Evolutionary conservation across 2,113 vertebrate genomes (phyloP).

Genomic region (Sitta europaea): DNA sequence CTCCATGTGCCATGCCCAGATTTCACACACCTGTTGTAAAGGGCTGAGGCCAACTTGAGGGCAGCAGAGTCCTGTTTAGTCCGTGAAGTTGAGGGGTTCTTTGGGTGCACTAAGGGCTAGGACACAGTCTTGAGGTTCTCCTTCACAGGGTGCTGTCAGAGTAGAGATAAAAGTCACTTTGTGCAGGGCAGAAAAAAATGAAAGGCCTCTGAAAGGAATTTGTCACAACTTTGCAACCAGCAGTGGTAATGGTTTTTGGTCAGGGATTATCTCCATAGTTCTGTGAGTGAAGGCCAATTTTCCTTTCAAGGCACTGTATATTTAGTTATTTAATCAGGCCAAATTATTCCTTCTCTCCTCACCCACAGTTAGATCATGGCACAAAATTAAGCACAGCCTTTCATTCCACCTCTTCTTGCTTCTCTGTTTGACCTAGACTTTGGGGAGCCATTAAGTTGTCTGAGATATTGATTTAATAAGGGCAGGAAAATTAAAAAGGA

Average conservation of each 20-base stretch:
- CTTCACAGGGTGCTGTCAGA: not conserved
- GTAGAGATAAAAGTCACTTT: not conserved
- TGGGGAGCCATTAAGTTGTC: constrained; percentile 62
- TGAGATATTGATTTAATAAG: constrained; percentile 66
- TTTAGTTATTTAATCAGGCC: constrained; percentile 45
- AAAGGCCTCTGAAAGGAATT: not conserved
- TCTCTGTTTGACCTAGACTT: constrained; percentile 62
- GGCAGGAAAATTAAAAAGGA: constrained; percentile 60
- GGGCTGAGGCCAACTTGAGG: not conserved
- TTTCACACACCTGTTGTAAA: not conserved
- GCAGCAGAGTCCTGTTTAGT: not conserved
- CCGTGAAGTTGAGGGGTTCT: not conserved
- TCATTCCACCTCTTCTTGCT: constrained; percentile 26
- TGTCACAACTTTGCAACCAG: not conserved
- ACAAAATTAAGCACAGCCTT: constrained; percentile 25
- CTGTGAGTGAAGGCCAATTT: constrained; percentile 18
- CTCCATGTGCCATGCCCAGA: not conserved
- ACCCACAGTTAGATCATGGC: constrained; percentile 1
- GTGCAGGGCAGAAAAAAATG: not conserved
- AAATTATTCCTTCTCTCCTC: constrained; percentile 41
- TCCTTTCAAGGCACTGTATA: constrained; percentile 18
- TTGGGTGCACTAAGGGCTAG: not conserved
- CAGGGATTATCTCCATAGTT: not conserved
- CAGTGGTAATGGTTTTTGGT: not conserved
- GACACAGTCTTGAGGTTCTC: not conserved